Base-by-base conservation (phyloP, 1,140 invertebrate genomes). In the Battus philenor region DNA sequence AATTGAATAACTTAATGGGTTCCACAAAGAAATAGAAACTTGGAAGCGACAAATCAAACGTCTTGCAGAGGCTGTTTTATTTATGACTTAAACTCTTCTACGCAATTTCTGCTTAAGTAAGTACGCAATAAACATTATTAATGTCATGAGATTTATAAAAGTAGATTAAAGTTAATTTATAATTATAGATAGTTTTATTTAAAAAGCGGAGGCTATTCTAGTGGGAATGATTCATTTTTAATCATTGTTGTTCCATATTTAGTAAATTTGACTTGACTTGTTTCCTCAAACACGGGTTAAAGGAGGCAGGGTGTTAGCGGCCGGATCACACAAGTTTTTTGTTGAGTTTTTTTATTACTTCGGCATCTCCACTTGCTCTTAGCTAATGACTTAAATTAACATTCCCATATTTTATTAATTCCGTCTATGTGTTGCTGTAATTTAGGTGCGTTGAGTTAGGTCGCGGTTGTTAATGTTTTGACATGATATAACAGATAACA, bases 381-480 rank as follows among this genome's bases (percentile, higher is more conserved):
- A 55, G 65, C 66, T 81, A 83, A 83, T 81, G 75, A 81, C 68
- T 70, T 66, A 69, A 77, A 80, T 77, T 76, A 79, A 71, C 66
- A 67, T 75, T 79, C 71, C 52, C 66, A 64, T 73, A 77, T 71
- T 71, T 76, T 76, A 80, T 77, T 67, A 80, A 78, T 72, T 69
- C 56, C 50, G 54, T 53, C 56, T 52, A 67, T 60, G 59, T 52
- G 44, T 29, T 47, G 33, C 38, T 54, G 56, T 56, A 57, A 50
- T 63, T 55, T 55, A 55, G 38, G 32, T 18, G 31, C n/a, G 47
- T 58, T 67, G 51, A 47, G 54, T 45, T 50, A 67, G 56, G 60
- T 67, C 60, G 53, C 41, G 48, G 48, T 47, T 50, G 45, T 55
- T 54, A 34, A 47, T 65, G 50, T 65, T 70, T 64, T 70, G 55